phyloP scores from a whole-genome alignment of 1,140 invertebrate genomes.

The Drosophila virilis region DNA sequence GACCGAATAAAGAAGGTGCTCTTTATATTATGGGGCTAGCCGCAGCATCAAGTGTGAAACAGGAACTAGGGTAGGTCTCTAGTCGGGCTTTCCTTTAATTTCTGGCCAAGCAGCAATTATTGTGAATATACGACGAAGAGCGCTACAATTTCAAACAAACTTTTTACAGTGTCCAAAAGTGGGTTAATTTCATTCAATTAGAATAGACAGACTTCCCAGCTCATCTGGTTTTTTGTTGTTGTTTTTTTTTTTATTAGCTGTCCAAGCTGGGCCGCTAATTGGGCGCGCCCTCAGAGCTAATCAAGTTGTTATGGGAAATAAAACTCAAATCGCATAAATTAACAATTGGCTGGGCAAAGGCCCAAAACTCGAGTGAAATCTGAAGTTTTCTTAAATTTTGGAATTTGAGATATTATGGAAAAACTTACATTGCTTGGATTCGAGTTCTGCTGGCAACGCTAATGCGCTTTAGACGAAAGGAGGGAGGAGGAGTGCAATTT shows the following conservation, averaged over 20 bases:
- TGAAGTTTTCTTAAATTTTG: slow-evolving; percentile 42
- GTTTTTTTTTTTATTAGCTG: slow-evolving; percentile 57
- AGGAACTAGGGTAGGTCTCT: background rate
- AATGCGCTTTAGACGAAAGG: background rate
- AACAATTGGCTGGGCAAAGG: slow-evolving; percentile 33
- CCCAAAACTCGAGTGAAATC: slow-evolving; percentile 49
- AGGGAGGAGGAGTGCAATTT: background rate
- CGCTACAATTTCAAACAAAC: slow-evolving; percentile 35
- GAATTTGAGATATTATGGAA: slow-evolving; percentile 17
- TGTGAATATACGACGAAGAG: slow-evolving; percentile 55
- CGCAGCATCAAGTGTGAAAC: no score
- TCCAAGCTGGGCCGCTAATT: slow-evolving; percentile 63
- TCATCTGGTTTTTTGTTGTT: slow-evolving; percentile 24
- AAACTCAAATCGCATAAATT: slow-evolving; percentile 60
- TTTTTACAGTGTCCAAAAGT: slow-evolving; percentile 57
- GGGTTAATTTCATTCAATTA: slow-evolving; percentile 81
- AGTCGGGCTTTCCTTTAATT: slow-evolving; percentile 23
- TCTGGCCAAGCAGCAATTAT: slow-evolving; percentile 51
- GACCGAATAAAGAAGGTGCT: no score
- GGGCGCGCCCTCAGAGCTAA: slow-evolving; percentile 54
- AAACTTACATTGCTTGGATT: slow-evolving; percentile 8
- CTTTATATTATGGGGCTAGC: no score
- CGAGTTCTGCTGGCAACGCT: slow-evolving; percentile 6
- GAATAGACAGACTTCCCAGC: slow-evolving; percentile 55
- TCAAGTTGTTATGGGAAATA: slow-evolving; percentile 63